Conservation (phyloP, 2,113 vertebrate species). For the Oncorhynchus tshawytscha region DNA sequence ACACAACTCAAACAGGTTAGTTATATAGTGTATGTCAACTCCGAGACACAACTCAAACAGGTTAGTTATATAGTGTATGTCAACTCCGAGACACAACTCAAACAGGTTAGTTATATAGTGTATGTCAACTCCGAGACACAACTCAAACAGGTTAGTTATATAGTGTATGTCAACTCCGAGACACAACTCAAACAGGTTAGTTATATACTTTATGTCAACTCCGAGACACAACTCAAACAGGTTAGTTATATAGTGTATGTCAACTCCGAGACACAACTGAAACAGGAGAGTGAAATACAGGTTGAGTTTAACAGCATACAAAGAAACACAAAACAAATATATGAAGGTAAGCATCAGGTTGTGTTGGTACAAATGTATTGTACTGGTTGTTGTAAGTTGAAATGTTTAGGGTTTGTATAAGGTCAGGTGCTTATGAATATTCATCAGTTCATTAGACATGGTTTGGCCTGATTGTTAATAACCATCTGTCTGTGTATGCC, state of each 20-base stretch:
- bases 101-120: slow-evolving; percentile 79
- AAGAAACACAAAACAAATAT: too few relatives aligned
- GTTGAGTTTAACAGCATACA: too few relatives aligned
- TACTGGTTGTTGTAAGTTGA: not conserved
- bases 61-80: slow-evolving; percentile 79
- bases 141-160: slow-evolving; percentile 60
- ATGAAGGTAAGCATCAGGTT: too few relatives aligned
- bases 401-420: too few relatives aligned
- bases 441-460: slow-evolving; percentile 36
- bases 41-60: too few relatives aligned
- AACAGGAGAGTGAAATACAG: slow-evolving; percentile 80
- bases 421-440: slow-evolving; percentile 69
- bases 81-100: slow-evolving; percentile 98
- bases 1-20: too few relatives aligned
- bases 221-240: too few relatives aligned
- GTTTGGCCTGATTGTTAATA: slow-evolving; percentile 14
- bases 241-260: slow-evolving; percentile 87
- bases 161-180: too few relatives aligned
- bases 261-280: slow-evolving; percentile 97
- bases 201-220: too few relatives aligned
- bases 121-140: too few relatives aligned
- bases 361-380: not conserved
- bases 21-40: too few relatives aligned
- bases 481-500: slow-evolving; percentile 47
- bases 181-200: too few relatives aligned